phyloP scores from a whole-genome alignment of 1,140 invertebrate species.

The Sinella curviseta region DNA sequence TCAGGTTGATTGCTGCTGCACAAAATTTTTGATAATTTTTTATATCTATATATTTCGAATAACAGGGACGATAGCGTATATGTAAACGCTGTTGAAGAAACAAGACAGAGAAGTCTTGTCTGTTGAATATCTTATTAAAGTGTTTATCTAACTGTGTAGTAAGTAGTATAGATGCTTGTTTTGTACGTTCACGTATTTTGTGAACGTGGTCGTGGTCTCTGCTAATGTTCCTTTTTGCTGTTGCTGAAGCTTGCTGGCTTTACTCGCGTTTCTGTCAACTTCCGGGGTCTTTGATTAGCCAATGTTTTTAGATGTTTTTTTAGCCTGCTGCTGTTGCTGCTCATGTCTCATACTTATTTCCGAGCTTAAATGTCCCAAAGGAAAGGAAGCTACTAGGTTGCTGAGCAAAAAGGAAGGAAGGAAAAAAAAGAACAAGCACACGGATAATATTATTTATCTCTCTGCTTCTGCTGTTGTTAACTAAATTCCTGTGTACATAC shows the following conservation, averaged over 20 bases:
- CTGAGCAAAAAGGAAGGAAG: neutral
- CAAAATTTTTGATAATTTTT: too few relatives aligned
- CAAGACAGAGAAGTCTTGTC: too few relatives aligned
- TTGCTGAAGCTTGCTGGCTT: neutral
- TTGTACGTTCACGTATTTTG: too few relatives aligned
- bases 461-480: neutral
- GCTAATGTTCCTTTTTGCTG: neutral
- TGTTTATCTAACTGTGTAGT: too few relatives aligned
- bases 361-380: neutral
- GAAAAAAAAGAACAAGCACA: neutral
- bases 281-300: conserved; percentile 11
- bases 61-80: too few relatives aligned
- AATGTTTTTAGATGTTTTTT: neutral
- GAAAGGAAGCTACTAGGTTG: neutral
- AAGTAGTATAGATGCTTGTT: too few relatives aligned
- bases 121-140: too few relatives aligned
- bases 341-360: too few relatives aligned
- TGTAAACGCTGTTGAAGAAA: too few relatives aligned
- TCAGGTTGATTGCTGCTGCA: too few relatives aligned
- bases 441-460: conserved; percentile 25
- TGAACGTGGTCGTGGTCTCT: neutral
- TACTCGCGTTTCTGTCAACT: neutral
- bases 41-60: too few relatives aligned
- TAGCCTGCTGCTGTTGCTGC: neutral
- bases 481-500: neutral